Conservation (phyloP, 2,797 vertebrate genomes). For the Antennarius maculatus region DNA sequence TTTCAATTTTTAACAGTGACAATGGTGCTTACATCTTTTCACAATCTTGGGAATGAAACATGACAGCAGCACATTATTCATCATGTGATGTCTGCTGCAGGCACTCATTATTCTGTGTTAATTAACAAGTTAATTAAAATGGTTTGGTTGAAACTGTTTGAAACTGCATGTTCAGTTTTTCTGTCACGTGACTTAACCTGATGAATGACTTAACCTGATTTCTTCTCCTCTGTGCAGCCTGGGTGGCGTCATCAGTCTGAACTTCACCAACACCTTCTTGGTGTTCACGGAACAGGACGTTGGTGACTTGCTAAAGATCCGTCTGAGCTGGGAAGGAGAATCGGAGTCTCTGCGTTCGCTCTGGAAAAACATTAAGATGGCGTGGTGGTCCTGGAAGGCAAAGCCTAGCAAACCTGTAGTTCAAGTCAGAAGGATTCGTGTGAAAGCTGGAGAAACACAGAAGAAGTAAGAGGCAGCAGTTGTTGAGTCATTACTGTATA, state of each 20-base stretch:
- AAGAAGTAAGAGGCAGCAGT: conserved; percentile 83
- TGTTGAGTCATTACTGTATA: background rate
- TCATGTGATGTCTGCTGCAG: background rate
- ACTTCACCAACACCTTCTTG: conserved; percentile 93
- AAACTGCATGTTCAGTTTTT: background rate
- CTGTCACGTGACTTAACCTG: background rate
- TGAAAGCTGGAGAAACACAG: conserved; percentile 94
- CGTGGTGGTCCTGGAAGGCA: conserved; percentile 72
- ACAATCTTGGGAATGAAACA: background rate
- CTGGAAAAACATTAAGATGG: conserved; percentile 83
- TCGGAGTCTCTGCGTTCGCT: conserved; percentile 83
- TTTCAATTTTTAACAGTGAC: background rate
- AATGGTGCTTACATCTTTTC: too few species aligned
- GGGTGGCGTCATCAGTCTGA: conserved; percentile 83
- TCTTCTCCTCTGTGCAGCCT: conserved; percentile 68
- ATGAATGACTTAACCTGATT: background rate
- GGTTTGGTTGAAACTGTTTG: background rate
- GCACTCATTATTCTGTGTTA: background rate
- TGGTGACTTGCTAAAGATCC: conserved; percentile 90
- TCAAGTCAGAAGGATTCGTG: conserved; percentile 87
- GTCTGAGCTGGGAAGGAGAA: conserved; percentile 87
- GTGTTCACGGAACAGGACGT: conserved; percentile 92
- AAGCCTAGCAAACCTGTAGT: conserved; percentile 72
- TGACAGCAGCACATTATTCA: background rate
- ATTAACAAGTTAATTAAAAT: background rate